phyloP scores from a whole-genome alignment of 2,113 vertebrate species.

The Psilopsiagon aurifrons region DNA sequence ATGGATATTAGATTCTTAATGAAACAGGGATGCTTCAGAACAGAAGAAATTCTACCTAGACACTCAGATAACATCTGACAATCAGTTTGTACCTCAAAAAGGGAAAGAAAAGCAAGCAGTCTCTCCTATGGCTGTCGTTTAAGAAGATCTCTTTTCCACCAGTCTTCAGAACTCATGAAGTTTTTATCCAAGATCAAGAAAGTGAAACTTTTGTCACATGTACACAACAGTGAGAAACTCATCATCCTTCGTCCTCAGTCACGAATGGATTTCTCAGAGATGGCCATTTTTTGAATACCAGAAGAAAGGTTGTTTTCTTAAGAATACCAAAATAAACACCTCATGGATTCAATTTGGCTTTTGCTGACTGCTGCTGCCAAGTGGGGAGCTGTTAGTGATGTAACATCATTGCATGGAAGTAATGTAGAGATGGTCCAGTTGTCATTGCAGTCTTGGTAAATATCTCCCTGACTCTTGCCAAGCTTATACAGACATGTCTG shows the following conservation, averaged over 20 bases:
- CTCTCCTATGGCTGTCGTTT: neutral
- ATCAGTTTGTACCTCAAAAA: slow-evolving; percentile 30
- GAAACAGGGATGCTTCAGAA: slow-evolving; percentile 34
- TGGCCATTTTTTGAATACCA: neutral
- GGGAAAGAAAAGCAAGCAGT: neutral
- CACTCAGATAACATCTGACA: neutral
- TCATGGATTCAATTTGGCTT: neutral
- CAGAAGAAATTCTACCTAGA: slow-evolving; percentile 23
- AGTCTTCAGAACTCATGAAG: neutral
- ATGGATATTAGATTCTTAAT: slow-evolving; percentile 61
- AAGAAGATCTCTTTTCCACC: neutral
- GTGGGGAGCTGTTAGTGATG: neutral
- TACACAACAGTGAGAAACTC: neutral
- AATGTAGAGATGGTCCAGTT: neutral
- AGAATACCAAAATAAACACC: neutral
- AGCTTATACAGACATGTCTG: neutral
- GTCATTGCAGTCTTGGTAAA: neutral
- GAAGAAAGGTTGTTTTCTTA: neutral
- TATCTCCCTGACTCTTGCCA: neutral
- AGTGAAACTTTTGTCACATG: neutral
- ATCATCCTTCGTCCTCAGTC: neutral
- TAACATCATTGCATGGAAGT: neutral
- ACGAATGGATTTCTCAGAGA: neutral
- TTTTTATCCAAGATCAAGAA: neutral
- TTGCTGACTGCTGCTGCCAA: neutral